Evolutionary conservation across 2,113 vertebrate genomes (phyloP).

Genomic region (Gadus chalcogrammus): DNA sequence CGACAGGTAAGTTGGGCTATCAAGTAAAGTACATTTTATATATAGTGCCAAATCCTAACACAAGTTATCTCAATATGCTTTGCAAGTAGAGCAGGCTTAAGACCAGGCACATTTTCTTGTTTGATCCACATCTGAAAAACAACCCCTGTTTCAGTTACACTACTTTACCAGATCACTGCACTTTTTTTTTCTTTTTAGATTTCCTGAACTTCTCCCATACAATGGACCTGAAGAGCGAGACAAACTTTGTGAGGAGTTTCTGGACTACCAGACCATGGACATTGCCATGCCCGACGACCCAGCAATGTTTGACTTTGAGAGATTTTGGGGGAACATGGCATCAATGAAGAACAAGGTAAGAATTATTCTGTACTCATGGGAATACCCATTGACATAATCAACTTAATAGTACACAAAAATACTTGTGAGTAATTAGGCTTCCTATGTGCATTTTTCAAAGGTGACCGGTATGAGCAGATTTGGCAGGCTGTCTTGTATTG

Average conservation of each 20-base stretch:
- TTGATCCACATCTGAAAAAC: constrained; percentile 4
- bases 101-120: background rate
- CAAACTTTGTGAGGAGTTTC: background rate
- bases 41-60: background rate
- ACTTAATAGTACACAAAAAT: background rate
- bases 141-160: background rate
- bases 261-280: background rate
- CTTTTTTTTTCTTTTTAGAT: background rate
- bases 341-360: background rate
- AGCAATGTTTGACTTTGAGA: background rate
- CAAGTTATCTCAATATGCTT: background rate
- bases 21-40: background rate
- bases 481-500: constrained; percentile 11
- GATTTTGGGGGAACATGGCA: constrained; percentile 8
- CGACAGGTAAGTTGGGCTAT: constrained; percentile 6
- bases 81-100: too few relatives aligned
- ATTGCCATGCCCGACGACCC: background rate
- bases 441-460: constrained; percentile 17
- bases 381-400: background rate
- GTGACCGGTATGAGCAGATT: constrained; percentile 14
- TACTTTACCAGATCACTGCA: background rate
- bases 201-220: background rate
- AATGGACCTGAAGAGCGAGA: background rate
- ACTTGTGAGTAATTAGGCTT: background rate
- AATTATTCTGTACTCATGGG: background rate